Evolutionary conservation across 1,140 invertebrate genomes (phyloP).

Genomic region (Ptiloglossa arizonensis): DNA sequence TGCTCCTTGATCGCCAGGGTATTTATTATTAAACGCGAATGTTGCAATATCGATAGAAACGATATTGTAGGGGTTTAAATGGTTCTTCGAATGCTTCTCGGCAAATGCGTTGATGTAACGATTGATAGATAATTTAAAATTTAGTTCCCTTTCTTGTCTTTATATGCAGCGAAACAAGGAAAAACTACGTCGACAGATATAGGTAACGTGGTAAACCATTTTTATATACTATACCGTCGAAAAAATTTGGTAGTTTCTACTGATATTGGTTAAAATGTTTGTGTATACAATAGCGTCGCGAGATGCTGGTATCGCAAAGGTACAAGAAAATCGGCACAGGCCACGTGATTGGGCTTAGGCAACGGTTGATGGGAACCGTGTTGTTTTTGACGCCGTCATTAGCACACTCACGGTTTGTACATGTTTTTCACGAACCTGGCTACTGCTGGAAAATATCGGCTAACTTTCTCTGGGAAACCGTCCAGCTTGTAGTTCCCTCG

Average conservation of each 20-base stretch:
- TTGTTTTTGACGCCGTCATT: too few species aligned
- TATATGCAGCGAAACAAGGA: slow-evolving; percentile 10
- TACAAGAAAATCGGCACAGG: neutral
- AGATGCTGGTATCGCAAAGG: too few species aligned
- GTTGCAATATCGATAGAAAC: slow-evolving; percentile 31
- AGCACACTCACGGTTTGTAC: too few species aligned
- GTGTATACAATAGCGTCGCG: too few species aligned
- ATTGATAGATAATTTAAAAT: slow-evolving; percentile 27
- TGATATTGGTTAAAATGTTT: too few species aligned
- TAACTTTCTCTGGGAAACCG: too few species aligned
- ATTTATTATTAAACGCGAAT: neutral
- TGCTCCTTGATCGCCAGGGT: neutral
- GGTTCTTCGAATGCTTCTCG: slow-evolving; percentile 35
- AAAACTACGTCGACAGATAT: slow-evolving; percentile 28
- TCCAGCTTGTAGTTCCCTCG: too few species aligned
- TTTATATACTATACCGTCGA: neutral
- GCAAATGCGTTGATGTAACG: slow-evolving; percentile 36
- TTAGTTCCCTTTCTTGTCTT: slow-evolving; percentile 19
- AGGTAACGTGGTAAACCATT: slow-evolving; percentile 8
- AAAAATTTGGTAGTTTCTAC: neutral
- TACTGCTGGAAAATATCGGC: too few species aligned
- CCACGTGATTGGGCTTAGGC: too few species aligned
- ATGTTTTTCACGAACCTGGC: too few species aligned
- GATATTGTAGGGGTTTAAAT: slow-evolving; percentile 35
- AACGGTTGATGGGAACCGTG: too few species aligned